Conservation (phyloP, 1,140 invertebrate genomes). For the Euglossa dilemma region DNA sequence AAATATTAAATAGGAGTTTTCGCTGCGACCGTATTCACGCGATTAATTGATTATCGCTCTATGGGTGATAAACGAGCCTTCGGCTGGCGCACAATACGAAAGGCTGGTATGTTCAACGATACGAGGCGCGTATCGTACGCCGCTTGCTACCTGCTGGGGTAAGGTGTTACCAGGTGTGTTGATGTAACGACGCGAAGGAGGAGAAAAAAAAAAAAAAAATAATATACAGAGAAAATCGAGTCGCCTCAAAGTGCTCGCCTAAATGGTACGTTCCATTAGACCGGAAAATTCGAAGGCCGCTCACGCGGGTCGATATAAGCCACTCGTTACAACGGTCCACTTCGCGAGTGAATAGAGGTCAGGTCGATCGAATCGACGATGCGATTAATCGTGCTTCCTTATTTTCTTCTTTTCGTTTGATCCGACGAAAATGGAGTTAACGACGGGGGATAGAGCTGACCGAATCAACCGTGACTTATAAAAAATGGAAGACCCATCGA, state of each 20-base stretch:
- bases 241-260: conserved; percentile 46
- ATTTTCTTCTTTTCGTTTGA: conserved; percentile 20
- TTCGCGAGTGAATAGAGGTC: conserved; percentile 48
- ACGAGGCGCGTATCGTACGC: not conserved
- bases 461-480: too few relatives aligned
- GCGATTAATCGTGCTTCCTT: conserved; percentile 57
- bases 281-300: conserved; percentile 65
- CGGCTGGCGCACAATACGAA: conserved; percentile 4
- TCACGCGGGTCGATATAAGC: conserved; percentile 50
- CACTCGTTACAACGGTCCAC: conserved; percentile 51
- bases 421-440: not conserved
- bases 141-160: not conserved
- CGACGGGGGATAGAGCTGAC: not conserved
- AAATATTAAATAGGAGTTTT: conserved; percentile 38
- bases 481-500: not conserved
- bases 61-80: conserved; percentile 42
- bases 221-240: conserved; percentile 17
- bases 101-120: not conserved
- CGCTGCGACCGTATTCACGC: conserved; percentile 2
- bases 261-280: conserved; percentile 58
- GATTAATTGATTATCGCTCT: conserved; percentile 52
- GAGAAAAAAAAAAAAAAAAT: not conserved
- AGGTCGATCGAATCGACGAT: conserved; percentile 50
- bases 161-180: not conserved
- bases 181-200: conserved; percentile 11